phyloP scores from a whole-genome alignment of 2,113 vertebrate genomes.

The Ariopsis seemanni region DNA sequence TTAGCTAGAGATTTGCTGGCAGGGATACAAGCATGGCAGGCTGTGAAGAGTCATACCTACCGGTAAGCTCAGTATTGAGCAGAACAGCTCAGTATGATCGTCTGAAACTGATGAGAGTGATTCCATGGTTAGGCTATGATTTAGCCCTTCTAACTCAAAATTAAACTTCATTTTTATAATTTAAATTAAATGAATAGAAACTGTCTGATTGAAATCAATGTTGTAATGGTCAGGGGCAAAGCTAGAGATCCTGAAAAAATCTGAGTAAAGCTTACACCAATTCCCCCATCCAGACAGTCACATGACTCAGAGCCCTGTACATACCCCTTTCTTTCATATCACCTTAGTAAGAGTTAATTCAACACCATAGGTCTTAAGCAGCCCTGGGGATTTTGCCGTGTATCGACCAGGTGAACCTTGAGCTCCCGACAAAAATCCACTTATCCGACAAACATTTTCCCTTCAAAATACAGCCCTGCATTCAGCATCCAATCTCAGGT shows the following conservation, averaged over 20 bases:
- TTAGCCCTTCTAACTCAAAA: not conserved
- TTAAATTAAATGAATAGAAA: not conserved
- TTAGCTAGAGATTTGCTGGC: not conserved
- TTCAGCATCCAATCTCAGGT: constrained; percentile 38
- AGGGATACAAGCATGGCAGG: not conserved
- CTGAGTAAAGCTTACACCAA: not conserved
- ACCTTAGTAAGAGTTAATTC: not conserved
- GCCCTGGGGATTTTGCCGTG: not conserved
- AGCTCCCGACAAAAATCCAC: constrained; percentile 34
- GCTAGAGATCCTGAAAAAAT: not conserved
- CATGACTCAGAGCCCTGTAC: not conserved
- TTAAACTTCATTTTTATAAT: not conserved
- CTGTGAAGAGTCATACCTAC: not conserved
- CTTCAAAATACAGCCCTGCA: constrained; percentile 29
- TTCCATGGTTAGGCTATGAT: not conserved
- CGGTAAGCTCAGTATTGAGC: not conserved
- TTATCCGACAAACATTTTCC: constrained; percentile 35
- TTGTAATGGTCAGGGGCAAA: not conserved
- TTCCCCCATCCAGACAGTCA: not conserved
- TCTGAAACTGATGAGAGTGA: not conserved
- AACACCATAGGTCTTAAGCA: constrained; percentile 21
- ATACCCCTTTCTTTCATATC: not conserved
- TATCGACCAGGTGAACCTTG: constrained; percentile 7
- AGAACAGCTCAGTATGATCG: not conserved
- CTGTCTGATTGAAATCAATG: not conserved